Base-by-base conservation (phyloP, 2,888 invertebrate genomes). In the Toxonevra muliebris region DNA sequence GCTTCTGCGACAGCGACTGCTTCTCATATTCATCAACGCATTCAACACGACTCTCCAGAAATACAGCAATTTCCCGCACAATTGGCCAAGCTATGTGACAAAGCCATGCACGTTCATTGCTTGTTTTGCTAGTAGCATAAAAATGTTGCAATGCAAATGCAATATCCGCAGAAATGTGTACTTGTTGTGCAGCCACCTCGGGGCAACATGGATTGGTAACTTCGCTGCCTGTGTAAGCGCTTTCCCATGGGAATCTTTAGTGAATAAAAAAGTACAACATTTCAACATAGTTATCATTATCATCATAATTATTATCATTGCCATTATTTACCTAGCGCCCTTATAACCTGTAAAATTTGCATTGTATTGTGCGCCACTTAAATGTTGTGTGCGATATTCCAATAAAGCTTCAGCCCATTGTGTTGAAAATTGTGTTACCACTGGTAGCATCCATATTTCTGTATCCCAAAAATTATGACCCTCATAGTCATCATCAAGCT, bases 381-480 rank as follows among this genome's bases (percentile, higher is more conserved):
- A 84, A 20, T 82, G 87, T 13, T 86, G 85, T 2, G 86, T 79
- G 0, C 90, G 85, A 75, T 90, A 90, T 59, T 87, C 86, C 0
- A 89, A 81, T 48, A 89, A 78, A 13, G 82, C 79, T 54, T 86
- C 84, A 1, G 87, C 87, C 76, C 88, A 88, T 7, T 80, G 76
- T 0, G 87, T 87, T 55, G 88, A 86, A 8, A 89, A 77, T 40
- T 89, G 81, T 11, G 88, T 80, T 7, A 88, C 87, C 0, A 86
- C 82, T 0, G 89, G 89, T 61, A 88, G 86, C 87, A 90, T 89
- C 89, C 89, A 90, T 55, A 88, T 88, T 79, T 90, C 90, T 0
- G 89, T 89, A 72, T 90, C 90, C 89, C 89, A 89, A 77, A 89
- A 89, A 73, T 87, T 89, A 76, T 90, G 90, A 13, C 90, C 90